Evolutionary conservation across 1,140 invertebrate genomes (phyloP), one percentile per base, ranked within the genome.

Genomic region (Diachasmimorpha longicaudata): DNA sequence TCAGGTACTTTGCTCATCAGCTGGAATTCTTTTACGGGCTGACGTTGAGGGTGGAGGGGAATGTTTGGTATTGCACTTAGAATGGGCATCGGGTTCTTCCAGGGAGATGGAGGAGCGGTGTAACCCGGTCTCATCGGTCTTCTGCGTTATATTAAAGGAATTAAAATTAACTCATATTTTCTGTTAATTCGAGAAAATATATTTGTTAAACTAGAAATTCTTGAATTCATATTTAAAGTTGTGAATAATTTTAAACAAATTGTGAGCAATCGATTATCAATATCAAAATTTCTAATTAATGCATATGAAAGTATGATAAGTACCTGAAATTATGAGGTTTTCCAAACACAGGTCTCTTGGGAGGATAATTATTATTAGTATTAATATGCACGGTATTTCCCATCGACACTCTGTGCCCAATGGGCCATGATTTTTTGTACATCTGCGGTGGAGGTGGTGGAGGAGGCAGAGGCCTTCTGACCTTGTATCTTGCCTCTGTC

Each of bases 311-410:
- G 31, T 6, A 31, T 31, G 2, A 21, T 11, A 36, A 25, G 19
- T 77, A 87, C 85, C 86, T 84, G 72, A 84, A 83, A 79, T 85
- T 86, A n/a, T 80, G 52, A 0, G 84, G 81, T 42, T 86, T 86
- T 25, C 81, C 44, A 58, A 37, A 81, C 3, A 74, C 36, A 10
- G 84, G 79, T 72, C 84, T 81, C 31, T 87, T 86, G 31, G 79
- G 81, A 10, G 79, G 75, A 9, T 78, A 80, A 58, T 82, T 83
- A 4, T 70, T 76, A 42, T 82, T 83, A 4, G 68, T 76, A 42
- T 77, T 77, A 0, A 87, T 81, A 63, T 87, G 81, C 42, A 87
- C 77, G 11, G 82, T 80, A 48, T 87, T 87, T 11, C 82, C 85
- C 77, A 83, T 81, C 0, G 84, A 84, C 55, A 86, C 83, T 66